phyloP scores from a whole-genome alignment of 1,140 invertebrate species.

The Pachypsylla venusta region DNA sequence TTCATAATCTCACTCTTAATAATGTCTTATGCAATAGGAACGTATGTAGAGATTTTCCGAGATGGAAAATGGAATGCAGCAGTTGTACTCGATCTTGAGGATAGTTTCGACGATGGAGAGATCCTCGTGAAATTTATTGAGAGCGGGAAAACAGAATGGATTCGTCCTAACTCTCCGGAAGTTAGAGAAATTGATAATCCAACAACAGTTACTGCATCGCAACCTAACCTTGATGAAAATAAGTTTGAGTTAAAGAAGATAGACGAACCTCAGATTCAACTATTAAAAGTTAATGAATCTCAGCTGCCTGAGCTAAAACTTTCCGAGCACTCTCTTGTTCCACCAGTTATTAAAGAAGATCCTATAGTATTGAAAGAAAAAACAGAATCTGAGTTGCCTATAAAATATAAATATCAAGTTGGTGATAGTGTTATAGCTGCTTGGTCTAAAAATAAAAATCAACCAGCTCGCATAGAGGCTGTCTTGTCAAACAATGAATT shows the following conservation, averaged over 20 bases:
- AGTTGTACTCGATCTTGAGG: neutral
- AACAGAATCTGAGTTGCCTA: neutral
- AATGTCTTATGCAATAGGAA: neutral
- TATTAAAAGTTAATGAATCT: too few relatives aligned
- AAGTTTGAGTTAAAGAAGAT: too few relatives aligned
- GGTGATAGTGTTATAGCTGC: neutral
- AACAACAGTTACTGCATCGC: neutral
- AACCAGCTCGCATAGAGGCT: slow-evolving; percentile 1
- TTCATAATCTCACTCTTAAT: neutral
- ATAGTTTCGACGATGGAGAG: neutral
- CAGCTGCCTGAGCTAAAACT: neutral
- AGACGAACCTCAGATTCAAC: too few relatives aligned
- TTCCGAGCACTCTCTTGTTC: neutral
- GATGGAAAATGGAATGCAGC: neutral
- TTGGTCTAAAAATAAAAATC: slow-evolving; percentile 1
- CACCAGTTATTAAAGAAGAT: neutral
- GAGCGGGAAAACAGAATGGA: neutral
- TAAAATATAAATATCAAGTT: neutral
- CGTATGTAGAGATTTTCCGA: neutral
- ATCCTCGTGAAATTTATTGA: neutral
- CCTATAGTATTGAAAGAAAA: neutral
- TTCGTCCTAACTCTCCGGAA: neutral
- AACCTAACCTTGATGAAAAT: neutral
- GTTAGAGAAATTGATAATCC: neutral
- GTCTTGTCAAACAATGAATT: slow-evolving; percentile 4